Conservation (phyloP, 1,140 invertebrate species). For the Rhopalosiphum padi region DNA sequence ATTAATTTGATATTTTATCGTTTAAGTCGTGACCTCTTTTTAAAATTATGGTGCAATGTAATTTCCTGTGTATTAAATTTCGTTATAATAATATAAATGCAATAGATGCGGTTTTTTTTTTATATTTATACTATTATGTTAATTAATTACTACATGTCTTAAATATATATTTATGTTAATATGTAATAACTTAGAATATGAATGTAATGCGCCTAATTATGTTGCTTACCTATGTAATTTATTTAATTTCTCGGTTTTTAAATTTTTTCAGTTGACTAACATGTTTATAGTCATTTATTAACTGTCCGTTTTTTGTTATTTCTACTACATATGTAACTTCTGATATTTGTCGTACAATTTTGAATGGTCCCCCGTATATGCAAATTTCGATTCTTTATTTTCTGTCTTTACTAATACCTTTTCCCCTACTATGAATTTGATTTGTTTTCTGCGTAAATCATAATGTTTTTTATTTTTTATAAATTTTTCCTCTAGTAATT, state of each 20-base stretch:
- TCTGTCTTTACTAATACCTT: background rate
- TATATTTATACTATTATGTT: too few relatives aligned
- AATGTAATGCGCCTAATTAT: too few relatives aligned
- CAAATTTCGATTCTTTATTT: background rate
- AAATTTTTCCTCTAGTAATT: background rate
- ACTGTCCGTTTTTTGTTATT: background rate
- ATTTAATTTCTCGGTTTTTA: background rate
- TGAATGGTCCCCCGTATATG: background rate
- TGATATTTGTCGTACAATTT: background rate
- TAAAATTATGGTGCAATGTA: too few relatives aligned
- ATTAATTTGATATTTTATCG: too few relatives aligned
- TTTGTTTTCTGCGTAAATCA: background rate
- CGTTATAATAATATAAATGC: too few relatives aligned
- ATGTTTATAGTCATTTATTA: background rate
- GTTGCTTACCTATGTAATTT: too few relatives aligned
- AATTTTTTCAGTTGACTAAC: background rate
- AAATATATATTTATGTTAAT: too few relatives aligned
- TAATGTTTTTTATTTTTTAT: background rate
- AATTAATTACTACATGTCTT: too few relatives aligned
- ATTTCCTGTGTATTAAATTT: too few relatives aligned
- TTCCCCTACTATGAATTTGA: background rate
- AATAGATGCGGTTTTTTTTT: too few relatives aligned
- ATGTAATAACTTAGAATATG: too few relatives aligned
- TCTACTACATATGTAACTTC: background rate
- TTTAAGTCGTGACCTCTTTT: too few relatives aligned